Evolutionary conservation across 1,140 invertebrate species (phyloP), one percentile per base, ranked within the genome.

Genomic region (Andrena cerasifolii): DNA sequence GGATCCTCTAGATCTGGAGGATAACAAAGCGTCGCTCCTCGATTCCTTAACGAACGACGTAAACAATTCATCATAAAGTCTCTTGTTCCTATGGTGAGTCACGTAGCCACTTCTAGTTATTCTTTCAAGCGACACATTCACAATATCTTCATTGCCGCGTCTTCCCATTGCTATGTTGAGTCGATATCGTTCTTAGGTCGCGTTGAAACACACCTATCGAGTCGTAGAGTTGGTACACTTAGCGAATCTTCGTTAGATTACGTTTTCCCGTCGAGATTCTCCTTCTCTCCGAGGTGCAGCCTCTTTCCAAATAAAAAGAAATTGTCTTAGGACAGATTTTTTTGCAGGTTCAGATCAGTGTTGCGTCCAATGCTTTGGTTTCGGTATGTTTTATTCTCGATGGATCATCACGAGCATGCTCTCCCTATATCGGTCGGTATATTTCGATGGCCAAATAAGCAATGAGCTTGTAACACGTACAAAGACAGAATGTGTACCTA

Each of bases 1-100:
- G 31, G 87, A 90, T 70, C 53, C 85, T 36, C 53, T 89, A 33
- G 89, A 90, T 63, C 53, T 89, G 24, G 85, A 85, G 1, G 89
- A 91, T 26, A 87, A 59, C 54, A 91, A 92, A 79, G 63, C 72
- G 28, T 87, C 86, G 12, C 83, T 91, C 49, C 83, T 92, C 4
- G 89, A 90, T 18, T 89, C 86, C 8, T 70, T 90, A 65, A 36
- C 68, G 16, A 85, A 61, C 54, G 78, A 86, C 62, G 74, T 47
- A 24, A 85, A 84, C 75, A n/a, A 61, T 56, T 76, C 78, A 63
- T 66, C 63, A 16, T 85, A 75, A 87, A 77, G 12, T 78, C 56
- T 78, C 56, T 53, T 70, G 83, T 79, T 67, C 62, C n/a, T 61
- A 56, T 51, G 77, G 68, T 87, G 62, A 86, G 74, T 78, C 51